Conservation (phyloP, 2,113 vertebrate genomes). For the Ciconia stormi region DNA sequence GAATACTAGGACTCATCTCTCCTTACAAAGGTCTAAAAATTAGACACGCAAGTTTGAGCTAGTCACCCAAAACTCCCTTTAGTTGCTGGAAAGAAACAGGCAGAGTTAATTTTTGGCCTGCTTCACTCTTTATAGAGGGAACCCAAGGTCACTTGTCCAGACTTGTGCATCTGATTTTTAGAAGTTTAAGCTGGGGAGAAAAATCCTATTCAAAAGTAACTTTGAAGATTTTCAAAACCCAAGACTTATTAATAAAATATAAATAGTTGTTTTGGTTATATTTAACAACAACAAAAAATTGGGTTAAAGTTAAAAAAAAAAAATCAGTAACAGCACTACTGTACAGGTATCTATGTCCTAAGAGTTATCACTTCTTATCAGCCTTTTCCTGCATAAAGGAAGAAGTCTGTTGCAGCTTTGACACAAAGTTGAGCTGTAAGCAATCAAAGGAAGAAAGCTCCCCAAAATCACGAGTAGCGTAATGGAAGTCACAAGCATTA, state of each 20-base stretch:
- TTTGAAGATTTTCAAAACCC: neutral
- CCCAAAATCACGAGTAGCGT: neutral
- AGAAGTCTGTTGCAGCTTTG: neutral
- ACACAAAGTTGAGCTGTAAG: neutral
- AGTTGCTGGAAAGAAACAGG: neutral
- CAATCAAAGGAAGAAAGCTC: neutral
- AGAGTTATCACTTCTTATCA: neutral
- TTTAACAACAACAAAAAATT: neutral
- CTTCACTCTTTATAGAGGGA: neutral
- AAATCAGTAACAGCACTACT: neutral
- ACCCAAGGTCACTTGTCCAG: neutral
- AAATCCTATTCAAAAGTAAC: neutral
- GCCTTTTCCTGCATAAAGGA: neutral
- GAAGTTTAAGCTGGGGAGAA: neutral
- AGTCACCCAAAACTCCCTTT: neutral
- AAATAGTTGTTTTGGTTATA: neutral
- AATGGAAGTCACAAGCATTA: neutral
- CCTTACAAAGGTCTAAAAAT: neutral
- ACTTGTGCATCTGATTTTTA: neutral
- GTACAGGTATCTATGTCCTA: neutral
- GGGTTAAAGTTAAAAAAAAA: neutral
- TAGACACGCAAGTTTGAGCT: neutral
- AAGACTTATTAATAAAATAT: neutral
- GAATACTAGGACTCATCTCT: neutral
- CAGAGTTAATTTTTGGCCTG: neutral